Evolutionary conservation across 2,888 invertebrate genomes (phyloP), one percentile per base, ranked within the genome.

Genomic region (Torymus auratus): DNA sequence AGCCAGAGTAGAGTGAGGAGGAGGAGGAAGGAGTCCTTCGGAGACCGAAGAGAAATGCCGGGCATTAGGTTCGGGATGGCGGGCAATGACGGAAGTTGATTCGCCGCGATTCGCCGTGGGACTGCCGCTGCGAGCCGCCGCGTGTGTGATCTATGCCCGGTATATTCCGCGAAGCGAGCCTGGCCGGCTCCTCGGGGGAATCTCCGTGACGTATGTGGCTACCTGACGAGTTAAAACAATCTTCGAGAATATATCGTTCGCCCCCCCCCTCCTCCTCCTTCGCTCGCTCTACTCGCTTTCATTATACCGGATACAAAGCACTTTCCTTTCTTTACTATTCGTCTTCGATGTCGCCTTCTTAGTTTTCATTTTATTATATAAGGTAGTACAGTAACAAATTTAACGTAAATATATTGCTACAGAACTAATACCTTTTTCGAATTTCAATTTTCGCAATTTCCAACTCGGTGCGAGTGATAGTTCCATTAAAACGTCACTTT

Each of bases 181-280:
- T 86, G 86, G 85, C 60, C 70, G 20, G 23, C 85, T 86, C 81
- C 90, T 87, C 87, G 62, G 84, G 89, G 88, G 90, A 89, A 88
- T 89, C 82, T 74, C 80, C 86, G 86, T 90, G 90, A 91, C 90
- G 88, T 90, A 91, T 91, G 90, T 88, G 89, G 90, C 90, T 89
- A 91, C 90, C 90, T 91, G 91, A 89, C 89, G 89, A 89, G 90
- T 90, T 90, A 90, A 90, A 90, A 91, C 91, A 91, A 91, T 91
- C 90, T 91, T 90, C 89, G 88, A 87, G 87, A 87, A 91, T 89
- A 88, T 91, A 91, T 90, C 88, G 90, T 86, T 88, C 85, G 82
- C 82, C 41, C 15, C 83, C 82, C 67, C 14, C 14, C 70, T 14
- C 12, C 72, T 55, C 14, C 14, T n/a, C 53, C 23, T 50, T n/a